Base-by-base conservation (phyloP, 1,140 invertebrate genomes). In the Euglossa dilemma region DNA sequence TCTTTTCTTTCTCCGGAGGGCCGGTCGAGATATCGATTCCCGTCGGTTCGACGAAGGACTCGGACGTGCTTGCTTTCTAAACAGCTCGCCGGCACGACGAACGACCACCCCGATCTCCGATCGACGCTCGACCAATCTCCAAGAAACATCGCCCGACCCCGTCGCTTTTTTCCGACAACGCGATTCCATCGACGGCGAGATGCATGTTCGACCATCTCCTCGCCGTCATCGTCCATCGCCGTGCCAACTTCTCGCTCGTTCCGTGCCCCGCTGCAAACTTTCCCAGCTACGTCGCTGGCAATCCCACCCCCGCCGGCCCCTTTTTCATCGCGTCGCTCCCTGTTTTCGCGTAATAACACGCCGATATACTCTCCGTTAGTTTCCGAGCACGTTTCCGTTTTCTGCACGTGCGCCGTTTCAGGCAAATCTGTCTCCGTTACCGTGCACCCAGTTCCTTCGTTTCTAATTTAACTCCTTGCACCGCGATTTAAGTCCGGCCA, bases 11-110 rank as follows among this genome's bases (percentile, higher is more conserved):
- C 54, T 52, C 70, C 36, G 4, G 50, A 50, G 50, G 25, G 36
- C 7, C 59, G 66, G 72, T 87, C 85, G 74, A 59, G 71, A 75
- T 87, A 88, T 87, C 83, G 87, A 88, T 87, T 87, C 64, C 23
- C 69, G 56, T 54, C 74, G 63, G 78, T 81, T 87, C 83, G 63
- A 64, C 56, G 67, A 79, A 80, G 80, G 67, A 87, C 72, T 86
- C 74, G 23, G 64, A 84, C 74, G 69, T 73, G 74, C 70, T 63
- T 80, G 87, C 78, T 85, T 85, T 87, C 83, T 87, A 87, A 88
- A 87, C 83, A 85, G 82, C 56, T 82, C 54, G 47, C 56, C 16
- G 67, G 23, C 36, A 69, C 57, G 80, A 80, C 77, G 75, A 81
- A 80, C 78, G 70, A 74, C 47, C 78, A 52, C 28, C 45, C 50